Conservation (phyloP, 2,797 vertebrate species). For the Heliangelus exortis region DNA sequence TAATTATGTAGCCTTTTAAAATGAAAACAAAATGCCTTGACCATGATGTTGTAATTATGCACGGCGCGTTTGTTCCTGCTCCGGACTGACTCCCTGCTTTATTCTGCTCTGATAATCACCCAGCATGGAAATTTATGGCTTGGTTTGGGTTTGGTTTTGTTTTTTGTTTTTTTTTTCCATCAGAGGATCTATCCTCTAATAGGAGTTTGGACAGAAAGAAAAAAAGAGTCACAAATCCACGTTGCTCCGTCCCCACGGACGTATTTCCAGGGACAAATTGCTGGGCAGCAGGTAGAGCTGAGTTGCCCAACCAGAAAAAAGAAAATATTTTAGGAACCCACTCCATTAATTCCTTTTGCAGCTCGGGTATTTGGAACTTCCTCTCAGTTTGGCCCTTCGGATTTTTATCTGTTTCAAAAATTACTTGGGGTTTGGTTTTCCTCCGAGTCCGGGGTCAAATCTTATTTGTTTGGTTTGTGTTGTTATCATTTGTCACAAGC, state of each 20-base stretch:
- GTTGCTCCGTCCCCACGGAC: fast-evolving
- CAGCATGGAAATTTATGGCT: not conserved
- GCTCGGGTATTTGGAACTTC: not conserved
- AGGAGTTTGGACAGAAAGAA: not conserved
- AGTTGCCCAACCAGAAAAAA: not conserved
- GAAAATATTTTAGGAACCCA: not conserved
- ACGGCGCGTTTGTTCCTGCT: fast-evolving
- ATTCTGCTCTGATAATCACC: slow-evolving; percentile 3
- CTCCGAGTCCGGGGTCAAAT: not conserved
- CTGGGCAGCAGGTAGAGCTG: not conserved
- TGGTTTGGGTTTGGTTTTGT: too few relatives aligned
- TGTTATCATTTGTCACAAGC: not conserved
- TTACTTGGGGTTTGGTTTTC: not conserved
- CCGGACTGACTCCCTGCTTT: not conserved
- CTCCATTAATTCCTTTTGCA: not conserved
- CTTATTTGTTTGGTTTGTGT: not conserved
- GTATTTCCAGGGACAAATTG: fast-evolving
- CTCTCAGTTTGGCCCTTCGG: not conserved
- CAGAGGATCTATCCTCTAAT: not conserved
- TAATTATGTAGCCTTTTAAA: slow-evolving; percentile 21
- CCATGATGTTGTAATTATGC: slow-evolving; percentile 41
- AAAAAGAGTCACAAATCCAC: fast-evolving
- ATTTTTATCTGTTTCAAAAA: not conserved
- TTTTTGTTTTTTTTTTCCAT: not conserved
- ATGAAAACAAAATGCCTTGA: slow-evolving; percentile 37